These are phyloP conservation scores for Petromus typicus DNA, from an alignment of 2,113 vertebrate species.

Conservation along the genomic window DNA sequence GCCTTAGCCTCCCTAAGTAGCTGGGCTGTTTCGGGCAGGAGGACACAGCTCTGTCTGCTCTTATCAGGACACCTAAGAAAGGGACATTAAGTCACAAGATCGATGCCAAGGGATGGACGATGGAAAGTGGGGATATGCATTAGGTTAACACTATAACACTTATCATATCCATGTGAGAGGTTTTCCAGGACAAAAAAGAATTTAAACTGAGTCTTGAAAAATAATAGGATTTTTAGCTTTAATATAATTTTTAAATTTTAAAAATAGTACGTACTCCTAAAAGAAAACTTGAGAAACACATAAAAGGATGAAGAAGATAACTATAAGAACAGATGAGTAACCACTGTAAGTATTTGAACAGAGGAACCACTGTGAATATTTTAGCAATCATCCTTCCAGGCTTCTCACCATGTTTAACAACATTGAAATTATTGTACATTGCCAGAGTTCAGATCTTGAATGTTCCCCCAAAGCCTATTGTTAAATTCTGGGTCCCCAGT, in stretches of 20 bases:
- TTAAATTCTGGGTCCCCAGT: neutral
- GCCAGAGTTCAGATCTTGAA: neutral
- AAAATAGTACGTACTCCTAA: slow-evolving; percentile 37
- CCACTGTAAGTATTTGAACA: neutral
- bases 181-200: slow-evolving; percentile 37
- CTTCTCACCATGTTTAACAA: neutral
- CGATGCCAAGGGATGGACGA: too few relatives aligned
- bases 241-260: neutral
- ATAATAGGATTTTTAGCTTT: neutral
- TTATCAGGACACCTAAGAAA: too few relatives aligned
- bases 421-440: neutral
- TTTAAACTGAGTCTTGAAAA: slow-evolving; percentile 36
- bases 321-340: neutral
- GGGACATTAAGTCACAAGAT: too few relatives aligned
- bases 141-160: neutral
- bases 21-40: too few relatives aligned
- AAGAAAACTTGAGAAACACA: slow-evolving; percentile 4
- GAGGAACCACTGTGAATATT: neutral
- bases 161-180: neutral
- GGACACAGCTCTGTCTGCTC: too few relatives aligned
- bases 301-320: neutral
- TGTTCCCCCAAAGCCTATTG: neutral
- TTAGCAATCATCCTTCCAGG: neutral
- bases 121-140: neutral
- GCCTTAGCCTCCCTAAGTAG: neutral